These are phyloP conservation scores for Amyelois transitella DNA, from an alignment of 1,140 invertebrate species.

Conservation along the genomic window DNA sequence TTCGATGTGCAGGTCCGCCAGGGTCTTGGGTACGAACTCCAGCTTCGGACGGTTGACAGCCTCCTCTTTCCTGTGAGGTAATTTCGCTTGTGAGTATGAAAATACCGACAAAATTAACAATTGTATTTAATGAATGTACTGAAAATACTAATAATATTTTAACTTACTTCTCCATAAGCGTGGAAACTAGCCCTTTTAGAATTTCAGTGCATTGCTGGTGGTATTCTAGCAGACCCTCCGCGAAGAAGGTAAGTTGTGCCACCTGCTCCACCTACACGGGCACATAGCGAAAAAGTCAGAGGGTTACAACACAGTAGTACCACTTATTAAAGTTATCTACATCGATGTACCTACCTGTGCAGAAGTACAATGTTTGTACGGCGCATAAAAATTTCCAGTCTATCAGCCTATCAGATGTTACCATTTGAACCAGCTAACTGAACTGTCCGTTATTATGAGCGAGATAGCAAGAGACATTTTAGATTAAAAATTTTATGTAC, in stretches of 20 bases:
- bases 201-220: conserved; percentile 97
- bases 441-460: too few relatives aligned
- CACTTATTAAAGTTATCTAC: neutral
- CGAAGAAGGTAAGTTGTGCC: conserved; percentile 95
- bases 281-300: neutral
- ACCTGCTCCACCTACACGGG: conserved; percentile 94
- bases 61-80: conserved; percentile 86
- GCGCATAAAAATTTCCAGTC: too few relatives aligned
- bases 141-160: neutral
- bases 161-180: conserved; percentile 91
- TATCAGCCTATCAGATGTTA: too few relatives aligned
- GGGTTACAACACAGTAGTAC: conserved; percentile 2
- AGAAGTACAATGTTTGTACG: too few relatives aligned
- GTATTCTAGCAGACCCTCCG: conserved; percentile 95
- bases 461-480: too few relatives aligned
- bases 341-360: neutral
- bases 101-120: neutral
- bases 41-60: conserved; percentile 90
- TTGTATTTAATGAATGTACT: too few relatives aligned
- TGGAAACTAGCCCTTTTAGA: conserved; percentile 88
- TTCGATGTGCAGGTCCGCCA: conserved; percentile 91
- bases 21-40: conserved; percentile 95
- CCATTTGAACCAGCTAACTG: too few relatives aligned
- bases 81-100: too few relatives aligned
- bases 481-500: too few relatives aligned